Conservation (phyloP, 2,113 vertebrate species). For the Anser cygnoides region DNA sequence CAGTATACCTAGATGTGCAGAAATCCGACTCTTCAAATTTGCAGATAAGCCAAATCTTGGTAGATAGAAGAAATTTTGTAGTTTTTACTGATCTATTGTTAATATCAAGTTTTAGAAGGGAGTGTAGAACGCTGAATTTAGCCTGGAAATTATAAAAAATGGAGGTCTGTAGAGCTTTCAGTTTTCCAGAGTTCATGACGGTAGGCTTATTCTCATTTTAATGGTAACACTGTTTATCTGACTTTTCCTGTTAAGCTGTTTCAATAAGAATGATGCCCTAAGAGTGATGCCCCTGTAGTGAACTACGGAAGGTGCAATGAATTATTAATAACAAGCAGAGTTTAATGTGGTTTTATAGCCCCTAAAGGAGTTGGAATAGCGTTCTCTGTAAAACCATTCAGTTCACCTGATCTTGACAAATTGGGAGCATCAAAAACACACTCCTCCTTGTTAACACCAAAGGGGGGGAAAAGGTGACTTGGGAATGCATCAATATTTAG, state of each 20-base stretch:
- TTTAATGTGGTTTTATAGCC: slow-evolving; percentile 63
- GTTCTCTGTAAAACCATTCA: slow-evolving; percentile 38
- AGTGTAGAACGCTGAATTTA: neutral
- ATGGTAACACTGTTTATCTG: slow-evolving; percentile 39
- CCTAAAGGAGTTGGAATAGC: slow-evolving; percentile 50
- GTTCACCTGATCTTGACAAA: slow-evolving; percentile 76
- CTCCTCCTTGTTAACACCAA: slow-evolving; percentile 56
- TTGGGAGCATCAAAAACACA: slow-evolving; percentile 56
- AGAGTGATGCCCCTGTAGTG: slow-evolving; percentile 63
- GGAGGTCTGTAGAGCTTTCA: neutral
- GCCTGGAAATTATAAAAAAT: neutral
- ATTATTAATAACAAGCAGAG: slow-evolving; percentile 72
- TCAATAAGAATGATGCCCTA: slow-evolving; percentile 47
- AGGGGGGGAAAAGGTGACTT: slow-evolving; percentile 41
- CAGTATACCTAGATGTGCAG: neutral
- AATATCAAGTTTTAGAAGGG: neutral
- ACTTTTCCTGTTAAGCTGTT: slow-evolving; percentile 35
- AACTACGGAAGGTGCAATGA: slow-evolving; percentile 67
- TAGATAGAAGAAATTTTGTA: neutral
- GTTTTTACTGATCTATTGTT: neutral
- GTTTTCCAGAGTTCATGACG: neutral
- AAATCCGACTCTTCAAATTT: neutral
- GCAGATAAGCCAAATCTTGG: neutral
- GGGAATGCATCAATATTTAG: slow-evolving; percentile 56
- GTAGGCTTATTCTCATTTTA: slow-evolving; percentile 14